Conservation (phyloP, 2,888 invertebrate species). For the Endotricha flammealis region DNA sequence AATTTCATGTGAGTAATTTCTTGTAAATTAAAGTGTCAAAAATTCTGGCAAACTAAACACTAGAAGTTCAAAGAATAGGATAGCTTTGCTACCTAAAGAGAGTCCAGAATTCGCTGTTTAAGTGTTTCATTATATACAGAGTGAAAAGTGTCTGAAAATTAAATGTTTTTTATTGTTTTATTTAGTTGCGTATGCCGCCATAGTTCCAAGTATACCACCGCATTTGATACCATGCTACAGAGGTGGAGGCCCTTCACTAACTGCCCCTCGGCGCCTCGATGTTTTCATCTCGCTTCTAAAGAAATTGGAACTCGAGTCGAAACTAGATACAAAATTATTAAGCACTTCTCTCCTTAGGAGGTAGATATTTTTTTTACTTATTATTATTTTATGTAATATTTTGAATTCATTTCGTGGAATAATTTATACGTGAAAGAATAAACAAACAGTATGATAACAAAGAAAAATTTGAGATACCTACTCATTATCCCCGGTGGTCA, state of each 20-base stretch:
- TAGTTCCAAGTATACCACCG: conserved; percentile 73
- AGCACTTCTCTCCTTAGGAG: conserved; percentile 77
- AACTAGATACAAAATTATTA: conserved; percentile 75
- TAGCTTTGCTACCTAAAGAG: too few relatives aligned
- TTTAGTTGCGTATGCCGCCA: conserved; percentile 42
- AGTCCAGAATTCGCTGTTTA: too few relatives aligned
- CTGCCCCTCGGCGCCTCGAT: conserved; percentile 77
- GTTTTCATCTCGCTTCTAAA: conserved; percentile 79
- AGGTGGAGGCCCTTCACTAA: conserved; percentile 57
- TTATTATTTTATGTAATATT: conserved; percentile 4
- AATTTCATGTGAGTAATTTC: conserved; percentile 41
- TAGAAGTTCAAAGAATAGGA: too few relatives aligned
- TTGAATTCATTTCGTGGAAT: too few relatives aligned
- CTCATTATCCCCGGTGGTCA: too few relatives aligned
- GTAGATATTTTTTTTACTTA: conserved; percentile 42
- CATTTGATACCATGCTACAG: conserved; percentile 79
- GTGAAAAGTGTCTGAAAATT: conserved; percentile 9
- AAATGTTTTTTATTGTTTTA: conserved; percentile 8
- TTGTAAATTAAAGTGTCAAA: too few relatives aligned
- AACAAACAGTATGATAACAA: too few relatives aligned
- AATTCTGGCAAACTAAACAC: too few relatives aligned
- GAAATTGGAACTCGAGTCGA: conserved; percentile 77
- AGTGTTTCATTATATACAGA: conserved; percentile 2
- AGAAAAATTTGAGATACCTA: too few relatives aligned
- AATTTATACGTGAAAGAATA: too few relatives aligned